A percentile compares a stretch with the other conserved stretches of the same genome.
These are phyloP conservation scores for Trachelus stipa DNA, from an alignment of 2,888 invertebrate species.

Conservation along the genomic window DNA sequence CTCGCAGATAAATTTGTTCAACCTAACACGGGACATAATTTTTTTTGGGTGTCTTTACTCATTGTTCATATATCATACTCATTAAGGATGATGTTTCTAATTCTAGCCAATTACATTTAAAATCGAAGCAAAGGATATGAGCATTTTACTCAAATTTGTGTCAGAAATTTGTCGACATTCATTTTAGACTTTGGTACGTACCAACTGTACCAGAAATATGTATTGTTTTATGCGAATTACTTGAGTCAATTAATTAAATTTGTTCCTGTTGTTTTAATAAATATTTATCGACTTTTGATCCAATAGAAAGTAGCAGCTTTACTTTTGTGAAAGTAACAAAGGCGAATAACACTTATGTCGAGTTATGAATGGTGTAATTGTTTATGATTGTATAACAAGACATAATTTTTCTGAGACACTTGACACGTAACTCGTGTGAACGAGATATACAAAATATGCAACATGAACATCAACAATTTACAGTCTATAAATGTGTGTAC, in stretches of 20 bases:
- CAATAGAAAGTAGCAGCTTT: background rate
- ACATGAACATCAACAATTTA: slow-evolving; percentile 16
- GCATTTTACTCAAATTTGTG: background rate
- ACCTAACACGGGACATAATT: background rate
- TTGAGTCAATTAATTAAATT: background rate
- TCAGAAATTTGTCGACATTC: background rate
- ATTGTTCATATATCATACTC: background rate
- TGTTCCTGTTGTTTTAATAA: background rate
- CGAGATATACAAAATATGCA: background rate
- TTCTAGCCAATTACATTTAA: background rate
- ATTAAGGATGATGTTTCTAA: background rate
- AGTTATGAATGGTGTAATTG: background rate
- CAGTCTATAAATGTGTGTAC: slow-evolving; percentile 40
- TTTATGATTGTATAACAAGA: background rate
- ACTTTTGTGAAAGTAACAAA: background rate
- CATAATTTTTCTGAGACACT: background rate
- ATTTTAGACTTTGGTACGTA: background rate
- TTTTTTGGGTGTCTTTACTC: background rate
- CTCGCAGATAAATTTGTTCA: background rate
- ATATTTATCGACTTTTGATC: background rate
- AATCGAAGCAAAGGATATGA: background rate
- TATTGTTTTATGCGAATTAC: background rate
- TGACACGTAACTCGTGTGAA: background rate
- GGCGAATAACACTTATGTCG: background rate
- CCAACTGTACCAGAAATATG: background rate